Base-by-base conservation (phyloP, 2,113 vertebrate genomes). In the Grus americana region DNA sequence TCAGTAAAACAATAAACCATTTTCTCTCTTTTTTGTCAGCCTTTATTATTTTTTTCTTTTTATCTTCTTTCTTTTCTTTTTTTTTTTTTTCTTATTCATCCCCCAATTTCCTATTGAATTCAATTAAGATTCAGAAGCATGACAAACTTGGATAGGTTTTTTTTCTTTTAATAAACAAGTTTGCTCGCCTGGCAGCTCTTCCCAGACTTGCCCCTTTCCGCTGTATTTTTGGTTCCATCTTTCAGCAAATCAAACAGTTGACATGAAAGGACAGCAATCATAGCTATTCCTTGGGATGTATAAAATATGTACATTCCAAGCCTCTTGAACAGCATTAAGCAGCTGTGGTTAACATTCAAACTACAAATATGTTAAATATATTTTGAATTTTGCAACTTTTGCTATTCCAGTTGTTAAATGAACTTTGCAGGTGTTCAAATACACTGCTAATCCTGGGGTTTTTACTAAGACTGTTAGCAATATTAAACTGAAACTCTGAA, bases 401-500 rank as follows among this genome's bases (percentile, higher is more conserved):
- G 86, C 96, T 94, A 96, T 98, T 98, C 96, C 63, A 95, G 93
- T 97, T 73, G 14, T 97, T 97, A 97, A 98, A 98, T 97, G 93
- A 97, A 95, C 95, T 98, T 98, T 98, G 97, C 98, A 98, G 98
- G 97, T 98, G 98, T 98, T 97, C 98, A 98, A 98, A 98, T 97
- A 95, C 90, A 19, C 93, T 95, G 70, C 34, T 97, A 97, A 97
- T 97, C 95, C 96, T 94, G 83, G 59, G 78, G 47, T 87, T 97
- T 98, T 91, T 97, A 79, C 84, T 96, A 93, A 96, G 93, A 94
- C 94, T 95, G 96, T 94, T 98, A 90, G 94, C 83, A 87, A 98
- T 97, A 98, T 98, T 97, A 97, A 97, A 96, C 79, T 63, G 93
- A 91, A 96, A 94, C 74, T 95, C 88, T 92, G 84, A 85, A 97